Evolutionary conservation across 2,113 vertebrate genomes (phyloP).

Genomic region (Mola mola): DNA sequence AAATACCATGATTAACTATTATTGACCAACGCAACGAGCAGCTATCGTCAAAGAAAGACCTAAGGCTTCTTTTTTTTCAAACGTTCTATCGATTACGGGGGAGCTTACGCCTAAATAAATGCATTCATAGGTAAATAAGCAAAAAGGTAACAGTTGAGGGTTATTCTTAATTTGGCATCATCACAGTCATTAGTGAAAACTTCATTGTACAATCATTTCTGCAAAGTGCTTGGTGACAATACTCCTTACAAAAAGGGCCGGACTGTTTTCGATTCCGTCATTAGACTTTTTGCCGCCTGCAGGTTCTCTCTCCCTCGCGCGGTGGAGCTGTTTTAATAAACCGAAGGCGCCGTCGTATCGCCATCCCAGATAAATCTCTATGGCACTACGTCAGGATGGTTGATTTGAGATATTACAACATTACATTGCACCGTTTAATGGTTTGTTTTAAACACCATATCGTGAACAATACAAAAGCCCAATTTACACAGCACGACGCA

Average conservation of each 20-base stretch:
- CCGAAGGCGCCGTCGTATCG: slow-evolving; percentile 41
- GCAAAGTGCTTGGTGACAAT: slow-evolving; percentile 75
- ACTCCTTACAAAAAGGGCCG: slow-evolving; percentile 46
- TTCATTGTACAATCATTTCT: slow-evolving; percentile 77
- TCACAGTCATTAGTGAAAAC: slow-evolving; percentile 71
- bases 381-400: slow-evolving; percentile 69
- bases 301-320: slow-evolving; percentile 22
- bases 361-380: slow-evolving; percentile 57
- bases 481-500: slow-evolving; percentile 56
- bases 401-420: slow-evolving; percentile 30
- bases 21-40: slow-evolving; percentile 67
- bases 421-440: slow-evolving; percentile 51
- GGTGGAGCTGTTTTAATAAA: slow-evolving; percentile 22
- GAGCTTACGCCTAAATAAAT: slow-evolving; percentile 58
- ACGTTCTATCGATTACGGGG: slow-evolving; percentile 43
- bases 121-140: slow-evolving; percentile 63
- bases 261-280: background rate
- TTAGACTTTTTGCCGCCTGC: slow-evolving; percentile 22
- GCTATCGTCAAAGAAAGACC: slow-evolving; percentile 54
- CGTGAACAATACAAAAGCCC: slow-evolving; percentile 53
- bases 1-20: slow-evolving; percentile 66
- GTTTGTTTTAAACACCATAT: slow-evolving; percentile 49
- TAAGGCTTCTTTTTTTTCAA: slow-evolving; percentile 38
- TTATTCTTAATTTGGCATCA: slow-evolving; percentile 75
- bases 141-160: slow-evolving; percentile 56